phyloP scores from a whole-genome alignment of 2,888 invertebrate genomes.

The Xestia c-nigrum region DNA sequence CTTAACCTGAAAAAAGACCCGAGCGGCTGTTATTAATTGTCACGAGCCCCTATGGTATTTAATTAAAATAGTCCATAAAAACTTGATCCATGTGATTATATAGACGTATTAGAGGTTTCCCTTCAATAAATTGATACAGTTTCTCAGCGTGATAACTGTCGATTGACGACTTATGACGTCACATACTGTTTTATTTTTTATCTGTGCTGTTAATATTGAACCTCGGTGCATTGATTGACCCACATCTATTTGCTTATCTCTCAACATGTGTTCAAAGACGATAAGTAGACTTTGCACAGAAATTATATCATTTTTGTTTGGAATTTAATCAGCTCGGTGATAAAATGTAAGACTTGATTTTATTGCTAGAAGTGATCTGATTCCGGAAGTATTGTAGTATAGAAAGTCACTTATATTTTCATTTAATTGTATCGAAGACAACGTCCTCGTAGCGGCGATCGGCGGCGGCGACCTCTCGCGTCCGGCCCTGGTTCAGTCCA shows the following conservation, averaged over 20 bases:
- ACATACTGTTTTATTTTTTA: slow-evolving; percentile 25
- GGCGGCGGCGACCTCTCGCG: too few relatives aligned
- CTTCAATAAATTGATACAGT: background rate
- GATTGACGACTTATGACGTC: slow-evolving; percentile 7
- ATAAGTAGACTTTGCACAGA: slow-evolving; percentile 43
- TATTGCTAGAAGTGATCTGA: background rate
- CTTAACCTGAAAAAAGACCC: background rate
- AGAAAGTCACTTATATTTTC: too few relatives aligned
- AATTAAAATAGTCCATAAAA: background rate
- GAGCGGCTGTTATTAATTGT: background rate
- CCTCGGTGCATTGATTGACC: slow-evolving; percentile 49
- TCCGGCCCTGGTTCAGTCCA: too few relatives aligned
- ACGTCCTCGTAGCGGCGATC: too few relatives aligned
- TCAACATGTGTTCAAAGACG: slow-evolving; percentile 30
- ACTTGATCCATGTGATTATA: background rate
- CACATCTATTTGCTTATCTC: slow-evolving; percentile 46
- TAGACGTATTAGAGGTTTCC: background rate
- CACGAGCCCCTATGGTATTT: background rate
- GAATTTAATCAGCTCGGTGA: slow-evolving; percentile 16
- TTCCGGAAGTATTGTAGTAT: background rate
- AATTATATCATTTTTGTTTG: slow-evolving; percentile 37
- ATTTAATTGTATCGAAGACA: background rate
- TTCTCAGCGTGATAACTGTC: background rate
- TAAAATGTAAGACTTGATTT: slow-evolving; percentile 2
- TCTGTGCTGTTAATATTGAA: slow-evolving; percentile 45